These are phyloP conservation scores for Proctacanthus coquilletti DNA, from an alignment of 1,140 invertebrate genomes.

Conservation along the genomic window DNA sequence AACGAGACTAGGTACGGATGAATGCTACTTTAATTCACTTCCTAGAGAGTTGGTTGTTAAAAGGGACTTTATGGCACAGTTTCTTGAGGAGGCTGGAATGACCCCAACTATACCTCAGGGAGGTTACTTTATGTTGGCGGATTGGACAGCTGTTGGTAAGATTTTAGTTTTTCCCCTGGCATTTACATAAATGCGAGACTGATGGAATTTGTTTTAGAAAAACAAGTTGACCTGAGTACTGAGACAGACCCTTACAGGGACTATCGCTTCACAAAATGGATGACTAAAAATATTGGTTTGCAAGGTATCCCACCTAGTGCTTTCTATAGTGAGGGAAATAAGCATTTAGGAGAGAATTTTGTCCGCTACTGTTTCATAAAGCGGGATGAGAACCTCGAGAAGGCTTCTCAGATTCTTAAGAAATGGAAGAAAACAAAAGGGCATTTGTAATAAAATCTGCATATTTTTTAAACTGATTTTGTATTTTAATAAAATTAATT, in stretches of 20 bases:
- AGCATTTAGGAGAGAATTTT: slow-evolving; percentile 71
- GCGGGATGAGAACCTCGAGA: slow-evolving; percentile 60
- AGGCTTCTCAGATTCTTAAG: slow-evolving; percentile 45
- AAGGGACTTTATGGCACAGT: slow-evolving; percentile 66
- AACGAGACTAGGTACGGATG: slow-evolving; percentile 44
- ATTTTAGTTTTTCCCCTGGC: slow-evolving; percentile 6
- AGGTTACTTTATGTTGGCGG: slow-evolving; percentile 92
- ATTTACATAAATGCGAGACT: background rate
- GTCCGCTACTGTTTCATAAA: slow-evolving; percentile 92
- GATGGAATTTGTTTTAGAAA: slow-evolving; percentile 29
- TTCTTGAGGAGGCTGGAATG: slow-evolving; percentile 68
- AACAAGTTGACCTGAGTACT: slow-evolving; percentile 43
- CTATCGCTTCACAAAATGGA: slow-evolving; percentile 89
- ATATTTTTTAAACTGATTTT: no score
- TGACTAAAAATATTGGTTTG: slow-evolving; percentile 83
- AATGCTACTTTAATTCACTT: slow-evolving; percentile 77
- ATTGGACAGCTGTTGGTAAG: slow-evolving; percentile 65
- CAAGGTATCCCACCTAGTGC: slow-evolving; percentile 88
- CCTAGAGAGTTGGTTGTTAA: slow-evolving; percentile 66
- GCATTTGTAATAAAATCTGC: no score
- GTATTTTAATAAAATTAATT: no score
- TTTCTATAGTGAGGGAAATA: slow-evolving; percentile 76
- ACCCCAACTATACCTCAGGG: slow-evolving; percentile 85
- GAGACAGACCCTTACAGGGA: slow-evolving; percentile 63
- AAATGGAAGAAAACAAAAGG: no score